Base-by-base conservation (phyloP, 1,140 invertebrate species). In the Rhopalosiphum maidis region DNA sequence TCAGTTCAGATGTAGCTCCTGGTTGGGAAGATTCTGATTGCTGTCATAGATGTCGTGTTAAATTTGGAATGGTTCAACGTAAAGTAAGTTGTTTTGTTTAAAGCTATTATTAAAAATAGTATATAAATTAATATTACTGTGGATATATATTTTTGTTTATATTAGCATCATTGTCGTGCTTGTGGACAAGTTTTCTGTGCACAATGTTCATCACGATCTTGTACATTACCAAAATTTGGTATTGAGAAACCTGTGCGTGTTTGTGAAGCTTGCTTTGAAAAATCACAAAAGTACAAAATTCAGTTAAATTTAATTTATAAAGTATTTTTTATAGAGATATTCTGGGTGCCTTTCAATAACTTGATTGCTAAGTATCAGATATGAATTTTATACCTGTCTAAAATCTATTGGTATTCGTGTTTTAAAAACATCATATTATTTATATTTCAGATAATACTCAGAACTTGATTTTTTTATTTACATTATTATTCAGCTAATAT, bases 161-260 rank as follows among this genome's bases (percentile, higher is more conserved):
- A 95, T n/a, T 95, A 97, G 96, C 99, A 99, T 95, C 99, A 99
- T 95, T 99, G 99, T 94, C 96, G 99, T 93, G 98, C 98, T 94
- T 99, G 99, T 96, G 99, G 99, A 30, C 98, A 99, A 96, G 98
- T 99, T 1, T 99, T 99, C 95, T 99, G 99, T 95, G 96, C 96
- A 85, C 98, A 98, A 94, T 99, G 99, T 95, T 98, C 98, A 21
- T 97, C 97, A 37, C 99, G 99, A 95, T 97, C 96, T 87, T 98
- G 97, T 35, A 98, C 98, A 35, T 96, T 99, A 94, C 99, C 99
- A 7, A 99, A 99, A 95, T 99, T 98, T 96, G 99, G 99, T n/a
- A 99, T 99, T 95, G 99, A 99, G 95, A 99, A 99, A 95, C 98
- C 99, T 96, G 99, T 99, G 6, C 96, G 99, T 94, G 99, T 99